Percentiles rank a stretch among this genome's conserved stretches.
Evolutionary conservation across 2,113 vertebrate species (phyloP).

Genomic region (Cricetomys ansorgei): DNA sequence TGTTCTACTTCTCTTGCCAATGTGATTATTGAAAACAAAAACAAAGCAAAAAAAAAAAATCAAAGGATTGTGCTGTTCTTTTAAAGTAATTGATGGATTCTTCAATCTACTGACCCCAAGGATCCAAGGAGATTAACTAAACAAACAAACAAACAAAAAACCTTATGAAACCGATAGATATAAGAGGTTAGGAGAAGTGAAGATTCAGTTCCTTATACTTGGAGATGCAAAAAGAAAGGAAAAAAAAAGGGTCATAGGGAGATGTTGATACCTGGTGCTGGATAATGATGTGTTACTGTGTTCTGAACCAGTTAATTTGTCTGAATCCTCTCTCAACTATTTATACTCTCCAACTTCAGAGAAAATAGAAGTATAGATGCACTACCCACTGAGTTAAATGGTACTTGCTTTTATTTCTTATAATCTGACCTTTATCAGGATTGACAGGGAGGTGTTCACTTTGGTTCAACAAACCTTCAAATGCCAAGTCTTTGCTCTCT

Average conservation of each 20-base stretch:
- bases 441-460: conserved; percentile 7
- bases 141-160: neutral
- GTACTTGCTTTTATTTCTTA: conserved; percentile 59
- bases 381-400: conserved; percentile 66
- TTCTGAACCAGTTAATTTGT: conserved; percentile 63
- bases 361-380: conserved; percentile 57
- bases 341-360: conserved; percentile 58
- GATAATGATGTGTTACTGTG: conserved; percentile 42
- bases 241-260: neutral
- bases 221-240: neutral
- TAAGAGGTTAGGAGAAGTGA: neutral
- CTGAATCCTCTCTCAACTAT: conserved; percentile 62
- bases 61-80: neutral
- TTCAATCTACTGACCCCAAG: neutral
- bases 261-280: conserved; percentile 29
- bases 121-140: neutral
- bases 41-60: too few species aligned
- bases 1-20: neutral
- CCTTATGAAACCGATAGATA: neutral
- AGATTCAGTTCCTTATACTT: conserved; percentile 2
- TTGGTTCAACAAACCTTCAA: conserved; percentile 57
- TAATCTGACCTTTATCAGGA: conserved; percentile 75
- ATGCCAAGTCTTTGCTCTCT: conserved; percentile 37
- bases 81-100: conserved; percentile 3
- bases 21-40: too few species aligned